phyloP scores from a whole-genome alignment of 2,113 vertebrate species.

The Piprites chloris region DNA sequence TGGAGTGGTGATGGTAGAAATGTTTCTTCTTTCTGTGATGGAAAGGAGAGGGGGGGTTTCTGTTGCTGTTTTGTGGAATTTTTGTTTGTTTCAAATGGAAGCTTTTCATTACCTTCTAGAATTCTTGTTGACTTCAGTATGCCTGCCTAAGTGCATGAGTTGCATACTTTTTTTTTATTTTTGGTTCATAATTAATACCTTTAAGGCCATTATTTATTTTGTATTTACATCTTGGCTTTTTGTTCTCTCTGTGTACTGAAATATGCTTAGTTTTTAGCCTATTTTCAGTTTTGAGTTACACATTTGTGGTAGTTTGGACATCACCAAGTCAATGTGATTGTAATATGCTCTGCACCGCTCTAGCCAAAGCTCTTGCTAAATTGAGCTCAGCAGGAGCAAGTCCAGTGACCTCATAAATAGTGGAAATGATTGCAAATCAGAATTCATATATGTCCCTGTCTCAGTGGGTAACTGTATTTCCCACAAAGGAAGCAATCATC shows the following conservation, averaged over 20 bases:
- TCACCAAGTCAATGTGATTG: slow-evolving; percentile 74
- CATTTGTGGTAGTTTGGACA: slow-evolving; percentile 50
- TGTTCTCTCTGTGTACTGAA: neutral
- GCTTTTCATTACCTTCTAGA: neutral
- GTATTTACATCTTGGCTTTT: neutral
- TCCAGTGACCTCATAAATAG: slow-evolving; percentile 82
- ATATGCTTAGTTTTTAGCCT: neutral
- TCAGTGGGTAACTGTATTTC: slow-evolving; percentile 74
- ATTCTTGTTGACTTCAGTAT: neutral
- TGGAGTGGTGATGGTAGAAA: accelerated
- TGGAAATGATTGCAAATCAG: slow-evolving; percentile 83
- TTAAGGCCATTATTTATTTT: neutral
- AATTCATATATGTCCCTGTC: slow-evolving; percentile 76
- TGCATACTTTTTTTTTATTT: accelerated
- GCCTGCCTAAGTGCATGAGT: neutral
- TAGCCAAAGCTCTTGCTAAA: slow-evolving; percentile 77
- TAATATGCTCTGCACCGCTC: slow-evolving; percentile 72
- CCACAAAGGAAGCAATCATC: slow-evolving; percentile 79
- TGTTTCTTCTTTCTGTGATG: neutral
- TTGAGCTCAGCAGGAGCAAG: slow-evolving; percentile 80
- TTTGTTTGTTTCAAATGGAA: neutral
- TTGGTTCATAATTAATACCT: neutral
- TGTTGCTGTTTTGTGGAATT: neutral
- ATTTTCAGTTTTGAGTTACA: slow-evolving; percentile 8
- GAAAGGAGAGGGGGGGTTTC: accelerated